Evolutionary conservation across 2,888 invertebrate species (phyloP).

Genomic region (Cosmia trapezina): DNA sequence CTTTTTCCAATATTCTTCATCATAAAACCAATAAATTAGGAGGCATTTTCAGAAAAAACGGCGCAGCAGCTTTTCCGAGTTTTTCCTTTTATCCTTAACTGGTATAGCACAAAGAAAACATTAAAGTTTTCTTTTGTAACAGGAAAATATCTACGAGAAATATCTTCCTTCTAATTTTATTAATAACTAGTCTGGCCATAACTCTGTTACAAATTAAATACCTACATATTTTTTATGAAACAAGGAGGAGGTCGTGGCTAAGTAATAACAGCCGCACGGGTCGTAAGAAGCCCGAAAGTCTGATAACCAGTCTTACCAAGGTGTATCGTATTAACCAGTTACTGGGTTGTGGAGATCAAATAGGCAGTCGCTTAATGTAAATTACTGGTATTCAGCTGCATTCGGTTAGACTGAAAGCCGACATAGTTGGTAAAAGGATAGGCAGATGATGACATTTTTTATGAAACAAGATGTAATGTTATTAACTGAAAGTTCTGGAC

Average conservation of each 20-base stretch:
- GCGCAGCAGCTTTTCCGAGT: neutral
- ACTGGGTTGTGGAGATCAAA: too few species aligned
- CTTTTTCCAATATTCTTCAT: neutral
- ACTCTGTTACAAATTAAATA: slow-evolving; percentile 6
- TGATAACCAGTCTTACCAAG: too few species aligned
- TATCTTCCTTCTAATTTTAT: slow-evolving; percentile 26
- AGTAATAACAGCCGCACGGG: too few species aligned
- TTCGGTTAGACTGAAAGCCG: too few species aligned
- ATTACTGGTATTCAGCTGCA: too few species aligned
- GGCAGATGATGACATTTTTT: too few species aligned
- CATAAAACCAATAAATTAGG: neutral
- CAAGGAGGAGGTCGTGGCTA: too few species aligned
- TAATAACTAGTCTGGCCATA: slow-evolving; percentile 6
- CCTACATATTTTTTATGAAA: slow-evolving; percentile 2
- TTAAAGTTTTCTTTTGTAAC: slow-evolving; percentile 13
- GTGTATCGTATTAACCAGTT: too few species aligned
- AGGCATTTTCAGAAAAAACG: neutral
- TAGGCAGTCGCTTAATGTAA: too few species aligned
- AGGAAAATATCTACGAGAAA: slow-evolving; percentile 16
- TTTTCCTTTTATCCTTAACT: slow-evolving; percentile 12
- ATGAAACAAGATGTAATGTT: slow-evolving; percentile 1
- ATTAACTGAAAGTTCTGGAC: neutral
- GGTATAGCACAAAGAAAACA: neutral
- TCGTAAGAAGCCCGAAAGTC: too few species aligned
- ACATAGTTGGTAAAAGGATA: too few species aligned